Evolutionary conservation across 2,113 vertebrate species (phyloP), one percentile per base, ranked within the genome.

Genomic region (Tauraco erythrolophus): DNA sequence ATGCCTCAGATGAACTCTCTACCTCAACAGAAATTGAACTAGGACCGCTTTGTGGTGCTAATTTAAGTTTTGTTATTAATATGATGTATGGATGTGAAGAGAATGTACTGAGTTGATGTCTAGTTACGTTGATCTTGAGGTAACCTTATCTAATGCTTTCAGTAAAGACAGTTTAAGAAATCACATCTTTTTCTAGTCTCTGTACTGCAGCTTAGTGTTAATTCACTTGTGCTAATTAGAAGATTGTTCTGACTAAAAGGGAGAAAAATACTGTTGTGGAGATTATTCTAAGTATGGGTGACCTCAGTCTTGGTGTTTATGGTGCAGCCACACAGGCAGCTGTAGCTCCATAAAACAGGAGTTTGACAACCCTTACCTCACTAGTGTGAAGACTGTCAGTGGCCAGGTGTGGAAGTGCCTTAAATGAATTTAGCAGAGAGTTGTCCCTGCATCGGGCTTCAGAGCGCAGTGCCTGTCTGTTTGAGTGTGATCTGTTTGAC

Each of bases 391-490:
- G 33, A 70, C 65, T 24, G 39, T 91, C 19, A 4, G 19, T 84
- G 54, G 8, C 19, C 27, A n/a, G 28, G 9, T 86, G 8, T 21
- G 41, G 37, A 70, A 95, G n/a, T 51, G 28, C 28, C 37, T 9
- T 53, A 41, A 84, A 14, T 48, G 50, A 19, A 28, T 88, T 58
- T 66, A 72, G 27, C 27, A 50, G 48, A 85, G 23, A 11, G 3
- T 0, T 6, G 19, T 76, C 13, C 4, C 3, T 84, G n/a, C 35
- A 17, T n/a, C 0, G 0, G 46, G 7, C 30, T 53, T 64, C 43
- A 76, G 48, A 41, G 41, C 7, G 3, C 53, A 22, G 1, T 75
- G 12, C 11, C 22, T 61, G 19, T 79, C 30, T 82, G 39, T 43
- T 37, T 19, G 22, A 45, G 24, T 8, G 3, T 46, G 56, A 81